A percentile compares a stretch with the other conserved stretches of the same genome.
Evolutionary conservation across 2,113 vertebrate genomes (phyloP).

Genomic region (western clawed frog (Xenopus tropicalis)): UCB_Xtro_10.0 CM004448.2:69498501-69499000

Average conservation of each 20-base stretch:
- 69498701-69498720: conserved; percentile 45
- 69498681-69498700: conserved; percentile 55
- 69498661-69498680: conserved; percentile 62
- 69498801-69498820: no score
- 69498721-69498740: conserved; percentile 38
- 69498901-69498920: no score
- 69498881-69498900: no score
- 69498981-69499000: no score
- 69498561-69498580: conserved; percentile 60
- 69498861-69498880: no score
- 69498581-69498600: conserved; percentile 63
- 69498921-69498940: no score
- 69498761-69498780: neutral
- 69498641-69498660: conserved; percentile 66
- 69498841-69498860: no score
- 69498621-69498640: conserved; percentile 49
- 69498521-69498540: conserved; percentile 62
- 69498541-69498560: conserved; percentile 61
- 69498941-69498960: no score
- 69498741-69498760: conserved; percentile 45
- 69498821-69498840: no score
- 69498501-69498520: conserved; percentile 58
- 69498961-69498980: no score
- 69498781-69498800: no score
- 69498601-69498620: conserved; percentile 59